Evolutionary conservation across 2,888 invertebrate genomes (phyloP).

Genomic region (Volucella inflata): DNA sequence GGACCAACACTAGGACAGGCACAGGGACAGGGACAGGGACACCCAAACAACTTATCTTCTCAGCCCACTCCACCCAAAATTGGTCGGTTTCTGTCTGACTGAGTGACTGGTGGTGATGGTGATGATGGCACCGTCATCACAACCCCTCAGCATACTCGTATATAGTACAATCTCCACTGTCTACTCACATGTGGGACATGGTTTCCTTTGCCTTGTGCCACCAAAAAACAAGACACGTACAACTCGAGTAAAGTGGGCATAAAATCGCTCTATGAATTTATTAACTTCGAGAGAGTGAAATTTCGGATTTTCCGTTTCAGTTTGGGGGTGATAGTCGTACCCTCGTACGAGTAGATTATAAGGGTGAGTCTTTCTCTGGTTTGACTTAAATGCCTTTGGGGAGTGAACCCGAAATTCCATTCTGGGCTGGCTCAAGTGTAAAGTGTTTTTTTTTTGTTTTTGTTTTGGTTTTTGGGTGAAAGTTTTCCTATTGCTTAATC

Average conservation of each 20-base stretch:
- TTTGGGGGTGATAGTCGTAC: not conserved
- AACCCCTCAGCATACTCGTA: slow-evolving; percentile 44
- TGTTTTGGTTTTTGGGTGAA: no score
- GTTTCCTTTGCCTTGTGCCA: not conserved
- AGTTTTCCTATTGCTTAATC: slow-evolving; percentile 60
- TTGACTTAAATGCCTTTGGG: slow-evolving; percentile 11
- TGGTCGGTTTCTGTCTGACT: slow-evolving; percentile 66
- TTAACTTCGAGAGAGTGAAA: slow-evolving; percentile 72
- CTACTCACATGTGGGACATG: slow-evolving; percentile 21
- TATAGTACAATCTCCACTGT: not conserved
- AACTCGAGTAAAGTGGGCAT: slow-evolving; percentile 71
- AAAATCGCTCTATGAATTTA: slow-evolving; percentile 75
- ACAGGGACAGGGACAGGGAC: slow-evolving; percentile 49
- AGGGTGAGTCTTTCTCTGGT: slow-evolving; percentile 20
- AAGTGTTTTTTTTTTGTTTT: slow-evolving; percentile 59
- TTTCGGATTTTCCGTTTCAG: slow-evolving; percentile 63
- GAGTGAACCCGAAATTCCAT: slow-evolving; percentile 59
- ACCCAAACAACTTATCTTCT: slow-evolving; percentile 72
- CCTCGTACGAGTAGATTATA: not conserved
- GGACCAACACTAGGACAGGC: not conserved
- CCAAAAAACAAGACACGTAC: slow-evolving; percentile 68
- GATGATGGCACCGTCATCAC: slow-evolving; percentile 49
- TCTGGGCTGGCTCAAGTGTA: slow-evolving; percentile 53
- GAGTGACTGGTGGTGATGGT: slow-evolving; percentile 64
- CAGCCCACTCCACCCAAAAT: slow-evolving; percentile 32